phyloP scores from a whole-genome alignment of 2,888 invertebrate genomes.

The Leptinotarsa peninsularis region DNA sequence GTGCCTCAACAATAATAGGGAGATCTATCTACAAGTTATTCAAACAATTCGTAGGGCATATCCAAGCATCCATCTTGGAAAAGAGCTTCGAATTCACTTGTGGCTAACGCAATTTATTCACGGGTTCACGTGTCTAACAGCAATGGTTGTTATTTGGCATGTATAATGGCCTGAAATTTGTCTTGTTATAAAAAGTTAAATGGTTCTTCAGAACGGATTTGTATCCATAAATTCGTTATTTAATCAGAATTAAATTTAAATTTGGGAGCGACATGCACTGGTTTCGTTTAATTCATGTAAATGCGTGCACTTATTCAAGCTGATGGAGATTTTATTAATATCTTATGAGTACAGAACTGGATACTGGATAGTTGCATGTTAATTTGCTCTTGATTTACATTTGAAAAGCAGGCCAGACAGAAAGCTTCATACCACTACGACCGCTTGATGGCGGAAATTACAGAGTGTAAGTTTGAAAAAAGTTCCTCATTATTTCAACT shows the following conservation, averaged over 20 bases:
- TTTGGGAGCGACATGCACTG: conserved; percentile 34
- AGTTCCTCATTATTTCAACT: too few species aligned
- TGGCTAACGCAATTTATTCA: conserved; percentile 31
- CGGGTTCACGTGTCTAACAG: conserved; percentile 38
- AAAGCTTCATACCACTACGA: too few species aligned
- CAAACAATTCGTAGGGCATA: not conserved
- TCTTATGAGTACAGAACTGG: conserved; percentile 14
- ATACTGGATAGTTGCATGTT: conserved; percentile 41
- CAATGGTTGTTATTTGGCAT: conserved; percentile 35
- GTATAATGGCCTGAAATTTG: conserved; percentile 44
- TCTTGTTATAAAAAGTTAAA: conserved; percentile 42
- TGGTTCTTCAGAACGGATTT: conserved; percentile 38
- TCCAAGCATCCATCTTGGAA: not conserved
- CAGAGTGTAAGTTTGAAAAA: too few species aligned
- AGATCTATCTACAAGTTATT: not conserved
- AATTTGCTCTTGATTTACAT: conserved; percentile 55
- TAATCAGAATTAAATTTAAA: conserved; percentile 45
- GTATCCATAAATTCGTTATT: conserved; percentile 38
- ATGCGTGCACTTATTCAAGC: conserved; percentile 35
- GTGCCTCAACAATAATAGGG: not conserved
- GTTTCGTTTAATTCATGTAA: conserved; percentile 39
- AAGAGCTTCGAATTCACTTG: conserved; percentile 16
- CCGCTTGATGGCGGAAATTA: too few species aligned
- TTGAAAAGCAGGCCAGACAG: conserved; percentile 33
- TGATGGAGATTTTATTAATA: conserved; percentile 41